Evolutionary conservation across 2,888 invertebrate species (phyloP), one percentile per base, ranked within the genome.

Genomic region (Bellardia pandia): DNA sequence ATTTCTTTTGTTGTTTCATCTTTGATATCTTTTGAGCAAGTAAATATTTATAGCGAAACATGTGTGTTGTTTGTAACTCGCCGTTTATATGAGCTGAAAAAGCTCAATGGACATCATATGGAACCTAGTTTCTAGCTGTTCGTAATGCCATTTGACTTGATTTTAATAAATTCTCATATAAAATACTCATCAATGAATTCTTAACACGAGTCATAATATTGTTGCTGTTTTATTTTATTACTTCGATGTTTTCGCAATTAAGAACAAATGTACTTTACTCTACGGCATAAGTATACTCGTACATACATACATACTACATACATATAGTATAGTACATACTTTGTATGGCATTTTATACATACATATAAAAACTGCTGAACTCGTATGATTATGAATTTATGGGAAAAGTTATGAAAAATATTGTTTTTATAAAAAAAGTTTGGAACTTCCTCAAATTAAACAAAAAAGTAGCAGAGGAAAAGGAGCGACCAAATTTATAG

Each of bases 101-200:
- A 74, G 58, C 74, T 53, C 62, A 74, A 85, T 79, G 74, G 53
- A 74, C 68, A 53, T 79, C 77, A 79, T 76, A 80, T 86, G 84
- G 84, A 66, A 84, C 76, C 77, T 33, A 86, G 71, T 86, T 86
- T 75, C 4, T 7, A 33, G 45, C 45, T 51, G 45, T 60, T 77
- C n/a, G 14, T 77, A 51, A 68, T 87, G 86, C 74, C 86, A 77
- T 87, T 87, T 87, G 86, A 87, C 86, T 87, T 87, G 86, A 85
- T 85, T 87, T 87, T 85, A 87, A 87, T 87, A 87, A 87, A 87
- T 87, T 85, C 62, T 85, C 86, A 87, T 87, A 81, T 85, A 87
- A 84, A 37, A 84, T 56, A 80, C 71, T 72, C 75, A 77, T 77
- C 75, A 82, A 56, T 72, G 71, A 81, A 66, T 83, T 75, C 40